phyloP scores from a whole-genome alignment of 2,888 invertebrate species.

The Lasioglossum villosulum region DNA sequence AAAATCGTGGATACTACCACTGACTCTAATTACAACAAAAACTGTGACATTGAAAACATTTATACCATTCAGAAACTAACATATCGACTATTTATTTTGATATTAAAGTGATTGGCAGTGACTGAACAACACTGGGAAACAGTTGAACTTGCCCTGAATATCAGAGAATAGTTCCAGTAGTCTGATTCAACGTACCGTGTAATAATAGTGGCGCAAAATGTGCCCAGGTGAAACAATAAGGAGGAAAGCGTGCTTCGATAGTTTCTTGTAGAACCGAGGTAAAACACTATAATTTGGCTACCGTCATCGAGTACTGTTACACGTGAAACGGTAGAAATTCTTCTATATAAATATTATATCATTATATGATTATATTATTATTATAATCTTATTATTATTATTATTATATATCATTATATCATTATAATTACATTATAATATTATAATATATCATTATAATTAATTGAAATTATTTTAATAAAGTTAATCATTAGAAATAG shows the following conservation, averaged over 20 bases:
- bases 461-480: no score
- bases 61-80: background rate
- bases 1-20: background rate
- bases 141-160: constrained; percentile 59
- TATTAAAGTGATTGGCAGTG: constrained; percentile 20
- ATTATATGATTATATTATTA: no score
- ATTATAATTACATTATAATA: no score
- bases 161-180: constrained; percentile 37
- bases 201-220: constrained; percentile 35
- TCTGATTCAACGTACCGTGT: constrained; percentile 46
- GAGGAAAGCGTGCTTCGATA: constrained; percentile 12
- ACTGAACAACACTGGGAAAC: constrained; percentile 13
- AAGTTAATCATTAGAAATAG: no score
- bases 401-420: no score
- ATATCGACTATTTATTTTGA: background rate
- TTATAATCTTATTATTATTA: no score
- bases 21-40: background rate
- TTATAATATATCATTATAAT: no score
- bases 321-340: constrained; percentile 3
- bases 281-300: constrained; percentile 8
- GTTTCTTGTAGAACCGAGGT: background rate
- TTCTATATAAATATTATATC: background rate
- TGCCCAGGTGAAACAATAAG: constrained; percentile 14
- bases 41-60: background rate
- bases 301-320: background rate